These are phyloP conservation scores for Hylyphantes graminicola DNA, from an alignment of 1,140 invertebrate species.

Conservation along the genomic window DNA sequence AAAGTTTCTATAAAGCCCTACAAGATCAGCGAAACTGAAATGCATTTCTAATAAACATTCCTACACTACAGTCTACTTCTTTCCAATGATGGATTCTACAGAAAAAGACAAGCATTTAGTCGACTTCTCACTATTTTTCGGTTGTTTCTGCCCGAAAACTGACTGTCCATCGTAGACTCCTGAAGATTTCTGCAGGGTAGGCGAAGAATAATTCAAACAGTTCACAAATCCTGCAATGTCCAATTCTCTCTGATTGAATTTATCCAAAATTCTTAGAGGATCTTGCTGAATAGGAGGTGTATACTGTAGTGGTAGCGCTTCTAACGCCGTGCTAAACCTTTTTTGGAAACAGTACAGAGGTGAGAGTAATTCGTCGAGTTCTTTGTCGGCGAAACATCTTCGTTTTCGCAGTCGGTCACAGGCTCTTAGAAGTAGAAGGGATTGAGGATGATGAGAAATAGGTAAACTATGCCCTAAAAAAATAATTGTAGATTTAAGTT, in stretches of 20 bases:
- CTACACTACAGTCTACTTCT: conserved; percentile 8
- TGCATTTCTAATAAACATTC: background rate
- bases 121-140: conserved; percentile 34
- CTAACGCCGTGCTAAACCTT: conserved; percentile 38
- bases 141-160: background rate
- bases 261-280: background rate
- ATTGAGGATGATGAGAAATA: background rate
- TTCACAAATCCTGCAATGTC: background rate
- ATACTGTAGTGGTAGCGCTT: conserved; percentile 4
- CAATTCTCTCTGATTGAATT: background rate
- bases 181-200: background rate
- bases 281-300: background rate
- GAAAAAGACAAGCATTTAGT: conserved; percentile 64
- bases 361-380: conserved; percentile 68
- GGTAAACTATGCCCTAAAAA: background rate
- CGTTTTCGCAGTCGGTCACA: conserved; percentile 70
- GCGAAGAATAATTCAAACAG: background rate
- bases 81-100: conserved; percentile 63
- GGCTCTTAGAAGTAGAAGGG: conserved; percentile 64
- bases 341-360: conserved; percentile 63
- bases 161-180: background rate
- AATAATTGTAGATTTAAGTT: background rate
- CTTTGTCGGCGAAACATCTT: conserved; percentile 70
- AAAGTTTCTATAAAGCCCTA: too few species aligned
- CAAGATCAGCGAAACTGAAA: too few species aligned